These are phyloP conservation scores for Arvicanthis niloticus DNA, from an alignment of 2,113 vertebrate genomes.

Conservation along the genomic window DNA sequence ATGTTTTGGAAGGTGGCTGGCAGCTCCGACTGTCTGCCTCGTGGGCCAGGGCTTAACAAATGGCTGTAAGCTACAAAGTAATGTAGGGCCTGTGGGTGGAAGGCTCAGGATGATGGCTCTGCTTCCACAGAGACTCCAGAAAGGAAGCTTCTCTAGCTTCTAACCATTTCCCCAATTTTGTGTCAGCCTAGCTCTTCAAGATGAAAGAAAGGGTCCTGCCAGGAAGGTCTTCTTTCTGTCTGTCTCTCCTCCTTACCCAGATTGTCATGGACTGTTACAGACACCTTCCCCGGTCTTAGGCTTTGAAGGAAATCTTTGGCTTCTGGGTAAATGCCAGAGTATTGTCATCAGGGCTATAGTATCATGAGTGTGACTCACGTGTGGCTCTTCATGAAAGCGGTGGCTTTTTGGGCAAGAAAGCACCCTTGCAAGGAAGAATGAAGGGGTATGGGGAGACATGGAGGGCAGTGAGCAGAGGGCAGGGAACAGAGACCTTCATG, in stretches of 20 bases:
- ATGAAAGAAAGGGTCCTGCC: not conserved
- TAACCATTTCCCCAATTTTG: rapidly evolving
- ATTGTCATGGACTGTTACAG: not conserved
- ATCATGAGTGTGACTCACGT: not conserved
- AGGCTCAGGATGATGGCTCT: not conserved
- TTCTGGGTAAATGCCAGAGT: not conserved
- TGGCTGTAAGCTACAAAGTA: not conserved
- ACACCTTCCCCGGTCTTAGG: not conserved
- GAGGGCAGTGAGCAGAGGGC: not conserved
- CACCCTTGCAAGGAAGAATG: not conserved
- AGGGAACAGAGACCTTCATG: not conserved
- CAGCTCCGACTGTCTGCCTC: conserved; percentile 68
- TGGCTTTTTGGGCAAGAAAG: conserved; percentile 42
- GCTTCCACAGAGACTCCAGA: not conserved
- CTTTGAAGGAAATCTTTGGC: not conserved
- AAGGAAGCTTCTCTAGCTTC: not conserved
- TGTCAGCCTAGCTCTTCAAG: not conserved
- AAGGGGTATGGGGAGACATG: not conserved
- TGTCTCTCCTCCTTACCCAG: not conserved
- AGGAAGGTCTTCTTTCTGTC: conserved; percentile 1
- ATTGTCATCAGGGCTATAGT: not conserved
- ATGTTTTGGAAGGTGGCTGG: conserved; percentile 82
- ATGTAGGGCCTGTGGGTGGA: rapidly evolving
- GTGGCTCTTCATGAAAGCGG: not conserved
- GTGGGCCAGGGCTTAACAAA: conserved; percentile 1